Evolutionary conservation across 2,113 vertebrate species (phyloP), one percentile per base, ranked within the genome.

Genomic region (Dipodomys spectabilis): DNA sequence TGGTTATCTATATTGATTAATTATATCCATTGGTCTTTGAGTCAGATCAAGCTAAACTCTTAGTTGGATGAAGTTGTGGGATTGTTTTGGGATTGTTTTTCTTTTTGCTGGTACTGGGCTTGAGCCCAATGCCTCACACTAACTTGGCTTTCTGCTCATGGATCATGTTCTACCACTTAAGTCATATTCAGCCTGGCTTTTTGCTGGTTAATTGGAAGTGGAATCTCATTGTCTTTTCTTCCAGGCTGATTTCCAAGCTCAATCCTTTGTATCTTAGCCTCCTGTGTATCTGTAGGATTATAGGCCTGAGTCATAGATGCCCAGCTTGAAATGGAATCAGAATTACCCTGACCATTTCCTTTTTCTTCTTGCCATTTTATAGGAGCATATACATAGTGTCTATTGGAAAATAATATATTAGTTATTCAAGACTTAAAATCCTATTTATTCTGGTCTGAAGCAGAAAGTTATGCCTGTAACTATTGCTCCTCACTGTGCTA

Each of bases 341-440:
- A 94, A 83, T 92, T 74, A 79, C 32, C 18, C 25, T 92, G 65
- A 81, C 25, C 23, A 15, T 88, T 95, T 90, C 32, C 35, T 92
- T 91, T 91, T 27, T 90, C 10, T 73, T 80, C 65, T 39, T 74
- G n/a, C 45, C n/a, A 35, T 91, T 91, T 82, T 82, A 79, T 80
- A 73, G 82, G 75, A 94, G 71, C 92, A 88, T 77, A 73, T 28
- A n/a, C 49, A 53, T 10, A 91, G 3, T 88, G 62, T 84, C 60
- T 96, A 27, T 94, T 88, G 45, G 74, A 81, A 86, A 96, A 89
- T 71, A 93, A 32, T 86, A 69, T 45, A 86, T 82, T 74, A 81
- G 30, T 30, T 85, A 4, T 45, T 94, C 4, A 94, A 64, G 74
- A 85, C 20, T 72, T 82, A 74, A 86, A 94, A 91, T 78, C 72